Conservation (phyloP, 1,140 invertebrate genomes). For the Steinernema feltiae region DNA sequence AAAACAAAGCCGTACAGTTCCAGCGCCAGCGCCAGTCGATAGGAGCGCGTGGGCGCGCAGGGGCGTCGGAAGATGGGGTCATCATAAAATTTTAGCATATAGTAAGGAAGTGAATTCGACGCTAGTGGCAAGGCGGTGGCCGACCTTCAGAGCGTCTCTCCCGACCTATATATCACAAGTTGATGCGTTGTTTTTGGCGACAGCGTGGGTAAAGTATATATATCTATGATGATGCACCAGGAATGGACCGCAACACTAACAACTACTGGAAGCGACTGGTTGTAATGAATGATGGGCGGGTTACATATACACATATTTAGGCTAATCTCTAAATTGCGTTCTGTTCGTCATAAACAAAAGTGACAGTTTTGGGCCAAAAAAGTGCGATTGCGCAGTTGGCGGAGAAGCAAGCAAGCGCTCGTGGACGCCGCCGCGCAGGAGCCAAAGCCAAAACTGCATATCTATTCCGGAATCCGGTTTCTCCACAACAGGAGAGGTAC, state of each 20-base stretch:
- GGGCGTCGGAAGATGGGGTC: neutral
- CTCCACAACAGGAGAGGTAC: neutral
- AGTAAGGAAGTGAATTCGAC: no score
- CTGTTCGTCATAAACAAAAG: neutral
- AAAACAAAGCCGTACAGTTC: conserved; percentile 3
- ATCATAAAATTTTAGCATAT: conserved; percentile 4
- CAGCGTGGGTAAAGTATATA: no score
- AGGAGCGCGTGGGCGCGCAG: neutral
- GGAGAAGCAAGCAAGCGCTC: no score
- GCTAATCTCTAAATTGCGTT: neutral
- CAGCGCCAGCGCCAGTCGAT: neutral
- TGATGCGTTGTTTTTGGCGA: neutral
- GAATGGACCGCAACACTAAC: neutral
- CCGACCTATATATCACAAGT: conserved; percentile 6
- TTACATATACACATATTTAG: no score
- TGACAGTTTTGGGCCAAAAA: neutral
- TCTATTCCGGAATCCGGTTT: neutral
- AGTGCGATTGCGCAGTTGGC: neutral
- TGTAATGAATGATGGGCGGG: no score
- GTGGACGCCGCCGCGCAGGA: neutral
- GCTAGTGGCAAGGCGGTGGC: no score
- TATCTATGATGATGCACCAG: no score
- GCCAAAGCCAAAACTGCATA: no score
- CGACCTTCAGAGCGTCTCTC: conserved; percentile 2
- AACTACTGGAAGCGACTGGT: no score